phyloP scores from a whole-genome alignment of 2,888 invertebrate species.

The Odontothrips loti region DNA sequence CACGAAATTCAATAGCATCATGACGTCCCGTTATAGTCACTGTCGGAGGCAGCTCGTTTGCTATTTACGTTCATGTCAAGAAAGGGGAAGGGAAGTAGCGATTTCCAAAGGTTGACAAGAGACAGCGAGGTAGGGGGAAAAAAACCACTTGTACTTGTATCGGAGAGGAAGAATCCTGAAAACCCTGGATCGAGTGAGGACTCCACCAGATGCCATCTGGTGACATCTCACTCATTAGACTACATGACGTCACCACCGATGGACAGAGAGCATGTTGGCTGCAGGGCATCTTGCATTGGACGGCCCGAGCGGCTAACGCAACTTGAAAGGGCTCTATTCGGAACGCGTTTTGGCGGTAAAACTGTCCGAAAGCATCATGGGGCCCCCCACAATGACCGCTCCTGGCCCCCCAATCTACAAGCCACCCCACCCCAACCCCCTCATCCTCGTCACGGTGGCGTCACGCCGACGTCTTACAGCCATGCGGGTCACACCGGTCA shows the following conservation, averaged over 20 bases:
- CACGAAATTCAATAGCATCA: conserved; percentile 9
- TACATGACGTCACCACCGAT: too few species aligned
- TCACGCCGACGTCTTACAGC: not conserved
- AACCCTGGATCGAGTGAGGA: not conserved
- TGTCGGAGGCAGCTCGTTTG: not conserved
- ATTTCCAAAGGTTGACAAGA: not conserved
- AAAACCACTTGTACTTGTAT: too few species aligned
- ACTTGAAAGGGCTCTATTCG: conserved; percentile 11
- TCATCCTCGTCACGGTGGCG: not conserved
- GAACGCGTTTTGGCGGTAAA: not conserved
- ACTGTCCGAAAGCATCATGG: not conserved
- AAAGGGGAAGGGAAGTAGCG: not conserved
- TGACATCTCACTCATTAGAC: not conserved
- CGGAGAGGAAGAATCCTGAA: too few species aligned
- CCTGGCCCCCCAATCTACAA: not conserved
- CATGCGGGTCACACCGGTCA: not conserved
- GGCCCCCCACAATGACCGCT: conserved; percentile 4
- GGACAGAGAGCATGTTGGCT: too few species aligned
- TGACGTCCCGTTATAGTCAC: conserved; percentile 15
- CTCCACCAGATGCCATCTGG: not conserved
- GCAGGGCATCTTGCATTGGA: too few species aligned
- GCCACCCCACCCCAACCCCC: too few species aligned
- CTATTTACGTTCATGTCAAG: not conserved
- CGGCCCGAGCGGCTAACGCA: not conserved
- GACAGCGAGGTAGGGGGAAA: too few species aligned